phyloP scores from a whole-genome alignment of 2,797 vertebrate species.

The Gallinago solitaria region DNA sequence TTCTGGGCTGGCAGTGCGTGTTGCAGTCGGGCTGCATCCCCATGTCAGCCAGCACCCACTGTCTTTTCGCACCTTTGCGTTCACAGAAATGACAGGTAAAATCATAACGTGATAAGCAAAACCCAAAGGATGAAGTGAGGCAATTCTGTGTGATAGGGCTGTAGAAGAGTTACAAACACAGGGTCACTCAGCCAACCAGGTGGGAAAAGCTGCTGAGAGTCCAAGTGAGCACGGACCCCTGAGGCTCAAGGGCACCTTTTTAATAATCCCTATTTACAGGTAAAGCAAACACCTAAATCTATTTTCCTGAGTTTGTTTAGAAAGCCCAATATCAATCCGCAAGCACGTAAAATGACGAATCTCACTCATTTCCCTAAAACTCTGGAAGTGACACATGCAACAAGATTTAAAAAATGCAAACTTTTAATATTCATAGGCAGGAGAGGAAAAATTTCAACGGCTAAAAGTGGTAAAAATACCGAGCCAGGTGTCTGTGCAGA shows the following conservation, averaged over 20 bases:
- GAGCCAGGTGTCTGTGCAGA: background rate
- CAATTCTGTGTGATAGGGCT: background rate
- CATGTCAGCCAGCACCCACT: rapidly evolving
- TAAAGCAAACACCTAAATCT: background rate
- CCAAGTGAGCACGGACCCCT: background rate
- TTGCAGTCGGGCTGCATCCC: background rate
- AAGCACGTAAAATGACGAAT: background rate
- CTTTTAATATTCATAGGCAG: background rate
- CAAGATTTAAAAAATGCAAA: rapidly evolving
- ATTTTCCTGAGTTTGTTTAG: background rate
- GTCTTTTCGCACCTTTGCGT: background rate
- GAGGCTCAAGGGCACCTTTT: background rate
- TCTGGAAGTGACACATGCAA: background rate
- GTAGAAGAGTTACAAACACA: background rate
- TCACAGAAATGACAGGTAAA: background rate
- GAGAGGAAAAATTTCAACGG: background rate
- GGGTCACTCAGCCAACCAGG: background rate
- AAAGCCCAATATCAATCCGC: background rate
- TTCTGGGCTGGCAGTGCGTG: background rate
- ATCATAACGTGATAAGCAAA: background rate
- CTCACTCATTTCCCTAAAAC: background rate
- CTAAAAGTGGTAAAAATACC: background rate
- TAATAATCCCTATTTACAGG: background rate
- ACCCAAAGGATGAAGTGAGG: background rate
- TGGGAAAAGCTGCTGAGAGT: background rate